Evolutionary conservation across 1,140 invertebrate species (phyloP), one percentile per base, ranked within the genome.

Genomic region (Atta texana): DNA sequence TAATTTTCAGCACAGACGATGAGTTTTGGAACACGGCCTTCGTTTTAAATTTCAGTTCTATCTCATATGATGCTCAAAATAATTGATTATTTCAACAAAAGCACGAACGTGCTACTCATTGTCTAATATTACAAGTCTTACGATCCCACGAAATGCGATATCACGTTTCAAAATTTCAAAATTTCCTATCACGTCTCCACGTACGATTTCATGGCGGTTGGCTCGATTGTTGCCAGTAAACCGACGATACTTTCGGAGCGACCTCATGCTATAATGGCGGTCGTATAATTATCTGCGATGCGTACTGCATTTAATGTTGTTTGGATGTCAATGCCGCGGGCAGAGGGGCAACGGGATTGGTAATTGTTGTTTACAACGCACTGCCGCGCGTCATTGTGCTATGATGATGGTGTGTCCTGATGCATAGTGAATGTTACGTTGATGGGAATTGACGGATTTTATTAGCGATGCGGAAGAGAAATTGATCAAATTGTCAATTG

Each of bases 321-420:
- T 75, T 75, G 69, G 69, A 49, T 75, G 80, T 74, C 80, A 61
- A 59, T 74, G 69, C 24, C 69, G 68, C 34, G 24, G n/a, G 2
- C 16, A 28, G 39, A 31, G 39, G 39, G 21, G 55, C 55, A 74
- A 49, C 55, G 80, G 68, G 39, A 63, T 34, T 84, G 69, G 55
- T 84, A 84, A 84, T 84, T 84, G 69, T 75, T 84, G 69, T 84
- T 84, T 84, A 84, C 80, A 84, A 84, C 80, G 39, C 55, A 57
- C 68, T 21, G 55, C 68, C 24, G 69, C 39, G 55, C 69, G 39
- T 61, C 55, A 74, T 84, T 84, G 80, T 75, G n/a, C n/a, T 61
- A 61, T 14, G 69, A 75, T 84, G 71, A 84, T 28, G 53, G 39
- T 6, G 39, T 6, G 6, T 28, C 61, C 24, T 34, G 68, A 14